Evolutionary conservation across 2,888 invertebrate species (phyloP).

Genomic region (Hydrotaea diabolus): DNA sequence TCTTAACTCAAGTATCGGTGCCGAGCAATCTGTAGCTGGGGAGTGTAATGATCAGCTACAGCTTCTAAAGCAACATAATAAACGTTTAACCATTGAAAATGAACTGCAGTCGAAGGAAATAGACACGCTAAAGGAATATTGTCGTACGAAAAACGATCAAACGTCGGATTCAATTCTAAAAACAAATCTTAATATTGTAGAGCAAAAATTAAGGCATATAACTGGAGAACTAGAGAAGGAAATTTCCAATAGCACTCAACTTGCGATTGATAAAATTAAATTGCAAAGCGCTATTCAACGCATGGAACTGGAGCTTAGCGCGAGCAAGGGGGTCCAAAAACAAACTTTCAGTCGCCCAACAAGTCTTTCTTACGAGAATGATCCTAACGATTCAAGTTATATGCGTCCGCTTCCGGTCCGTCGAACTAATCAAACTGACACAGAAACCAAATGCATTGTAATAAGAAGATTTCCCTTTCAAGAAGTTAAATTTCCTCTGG

Average conservation of each 20-base stretch:
- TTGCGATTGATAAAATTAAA: conserved; percentile 53
- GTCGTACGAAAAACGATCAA: not conserved
- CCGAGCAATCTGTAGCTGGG: not conserved
- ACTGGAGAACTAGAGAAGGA: conserved; percentile 50
- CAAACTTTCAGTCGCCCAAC: not conserved
- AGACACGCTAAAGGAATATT: not conserved
- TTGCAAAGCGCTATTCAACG: conserved; percentile 32
- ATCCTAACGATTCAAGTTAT: not conserved
- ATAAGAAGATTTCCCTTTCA: not conserved
- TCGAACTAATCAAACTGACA: not conserved
- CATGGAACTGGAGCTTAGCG: not conserved
- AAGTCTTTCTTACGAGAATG: not conserved
- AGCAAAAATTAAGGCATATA: conserved; percentile 45
- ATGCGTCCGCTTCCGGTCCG: too few species aligned
- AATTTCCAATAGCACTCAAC: conserved; percentile 28
- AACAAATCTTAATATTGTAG: not conserved
- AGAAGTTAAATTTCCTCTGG: not conserved
- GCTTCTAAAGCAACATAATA: not conserved
- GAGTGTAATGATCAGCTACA: not conserved
- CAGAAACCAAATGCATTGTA: not conserved
- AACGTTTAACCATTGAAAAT: not conserved
- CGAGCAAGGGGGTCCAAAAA: not conserved
- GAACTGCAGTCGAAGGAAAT: not conserved
- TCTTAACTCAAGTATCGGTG: not conserved
- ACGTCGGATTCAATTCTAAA: not conserved